Evolutionary conservation across 2,888 invertebrate genomes (phyloP).

Genomic region (Acrocyrtus sp.): DNA sequence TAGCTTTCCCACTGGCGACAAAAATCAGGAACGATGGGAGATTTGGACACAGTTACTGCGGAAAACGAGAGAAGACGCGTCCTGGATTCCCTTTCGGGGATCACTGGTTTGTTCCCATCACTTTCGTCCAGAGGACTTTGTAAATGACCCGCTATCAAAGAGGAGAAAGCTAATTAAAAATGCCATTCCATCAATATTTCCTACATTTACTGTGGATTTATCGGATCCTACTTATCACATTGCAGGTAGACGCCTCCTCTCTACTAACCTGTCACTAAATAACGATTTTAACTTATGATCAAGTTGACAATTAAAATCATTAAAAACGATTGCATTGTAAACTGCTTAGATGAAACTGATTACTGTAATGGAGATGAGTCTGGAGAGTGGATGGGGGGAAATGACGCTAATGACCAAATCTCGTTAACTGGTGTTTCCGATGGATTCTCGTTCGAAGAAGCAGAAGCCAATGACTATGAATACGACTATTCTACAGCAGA

Average conservation of each 20-base stretch:
- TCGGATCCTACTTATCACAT: conserved; percentile 23
- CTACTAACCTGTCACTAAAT: too few relatives aligned
- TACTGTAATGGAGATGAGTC: too few relatives aligned
- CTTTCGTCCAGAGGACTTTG: conserved; percentile 38
- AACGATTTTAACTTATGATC: too few relatives aligned
- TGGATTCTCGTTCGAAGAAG: too few relatives aligned
- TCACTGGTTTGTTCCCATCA: conserved; percentile 51
- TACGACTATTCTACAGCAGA: too few relatives aligned
- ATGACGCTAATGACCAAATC: too few relatives aligned
- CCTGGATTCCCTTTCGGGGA: conserved; percentile 49
- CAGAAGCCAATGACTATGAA: too few relatives aligned
- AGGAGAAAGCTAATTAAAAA: conserved; percentile 40
- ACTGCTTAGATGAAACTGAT: too few relatives aligned
- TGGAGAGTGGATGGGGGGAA: too few relatives aligned
- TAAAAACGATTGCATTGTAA: too few relatives aligned
- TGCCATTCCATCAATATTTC: conserved; percentile 50
- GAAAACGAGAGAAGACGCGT: conserved; percentile 29
- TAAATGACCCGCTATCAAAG: conserved; percentile 36
- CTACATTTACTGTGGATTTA: conserved; percentile 40
- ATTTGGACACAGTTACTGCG: conserved; percentile 43
- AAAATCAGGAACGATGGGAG: conserved; percentile 50
- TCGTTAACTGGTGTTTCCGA: too few relatives aligned
- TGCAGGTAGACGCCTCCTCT: conserved; percentile 16
- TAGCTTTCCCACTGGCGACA: conserved; percentile 51
- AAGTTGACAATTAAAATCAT: too few relatives aligned